A percentile compares a stretch with the other conserved stretches of the same genome.
These are phyloP conservation scores for Eurytoma adleriae DNA, from an alignment of 2,888 invertebrate species.

Conservation along the genomic window DNA sequence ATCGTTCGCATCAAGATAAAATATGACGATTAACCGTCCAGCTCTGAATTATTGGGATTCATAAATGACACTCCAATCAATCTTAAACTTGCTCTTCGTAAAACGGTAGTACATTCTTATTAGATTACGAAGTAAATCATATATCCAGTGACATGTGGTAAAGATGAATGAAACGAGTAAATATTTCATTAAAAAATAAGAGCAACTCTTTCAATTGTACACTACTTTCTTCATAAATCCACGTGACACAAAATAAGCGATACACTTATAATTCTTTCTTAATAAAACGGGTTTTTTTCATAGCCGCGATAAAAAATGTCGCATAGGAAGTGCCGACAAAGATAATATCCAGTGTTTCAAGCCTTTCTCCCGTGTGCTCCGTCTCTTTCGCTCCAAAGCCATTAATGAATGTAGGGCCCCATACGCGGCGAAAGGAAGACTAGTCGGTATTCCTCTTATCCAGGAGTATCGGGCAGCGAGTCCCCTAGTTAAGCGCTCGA, in stretches of 20 bases:
- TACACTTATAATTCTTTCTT: background rate
- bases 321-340: background rate
- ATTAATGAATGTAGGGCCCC: slow-evolving; percentile 1
- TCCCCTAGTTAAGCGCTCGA: slow-evolving; percentile 71
- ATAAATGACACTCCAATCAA: slow-evolving; percentile 44
- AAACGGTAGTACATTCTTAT: slow-evolving; percentile 56
- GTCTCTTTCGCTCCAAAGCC: background rate
- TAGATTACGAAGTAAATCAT: slow-evolving; percentile 13
- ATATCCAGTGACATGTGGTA: background rate
- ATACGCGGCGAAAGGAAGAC: background rate
- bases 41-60: slow-evolving; percentile 35
- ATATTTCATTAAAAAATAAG: background rate
- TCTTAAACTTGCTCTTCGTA: slow-evolving; percentile 17
- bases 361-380: background rate
- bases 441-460: slow-evolving; percentile 21
- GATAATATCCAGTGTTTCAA: background rate
- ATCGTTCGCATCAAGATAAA: slow-evolving; percentile 17
- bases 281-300: too few relatives aligned
- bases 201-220: background rate
- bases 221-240: background rate
- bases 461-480: slow-evolving; percentile 67
- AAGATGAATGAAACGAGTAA: background rate
- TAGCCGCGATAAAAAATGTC: too few relatives aligned
- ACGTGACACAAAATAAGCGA: background rate
- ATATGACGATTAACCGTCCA: slow-evolving; percentile 28